Evolutionary conservation across 2,888 invertebrate species (phyloP), one percentile per base, ranked within the genome.

Genomic region (Corythucha ciliata): DNA sequence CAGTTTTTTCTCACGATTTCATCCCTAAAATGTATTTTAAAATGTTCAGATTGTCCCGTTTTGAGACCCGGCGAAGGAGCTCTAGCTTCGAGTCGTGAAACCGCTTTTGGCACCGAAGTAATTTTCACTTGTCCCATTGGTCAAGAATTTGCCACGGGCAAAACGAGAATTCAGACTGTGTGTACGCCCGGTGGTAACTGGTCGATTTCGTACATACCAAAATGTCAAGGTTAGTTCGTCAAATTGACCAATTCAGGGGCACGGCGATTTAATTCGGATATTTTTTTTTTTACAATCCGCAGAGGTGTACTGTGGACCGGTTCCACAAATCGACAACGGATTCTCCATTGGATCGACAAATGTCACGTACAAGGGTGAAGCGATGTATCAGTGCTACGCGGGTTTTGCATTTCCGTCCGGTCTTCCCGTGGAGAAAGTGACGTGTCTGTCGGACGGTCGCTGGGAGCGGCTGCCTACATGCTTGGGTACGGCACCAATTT

Each of bases 261-360:
- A 14, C 10, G 16, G 12, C 14, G 12, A 12, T 8, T 37, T 8
- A 37, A 14, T 8, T 12, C 8, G 10, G 37, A 12, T 39, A 6
- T 24, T 7, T 20, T 24, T 20, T 41, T 10, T 2, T 16, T 40
- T n/a, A 33, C 4, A 1, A 24, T 32, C 62, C 61, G 25, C 72
- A 81, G 81, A 80, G 76, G 90, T 90, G 20, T 96, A 94, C 68
- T 96, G 96, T 68, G 93, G 93, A 49, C 93, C 94, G 21, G 94
- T 96, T 41, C 94, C 94, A 49, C 96, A 96, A 75, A 96, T 96
- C 58, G 90, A 92, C 65, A 96, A 94, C 67, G 94, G 94, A 41
- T 94, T 93, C 70, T 93, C 93, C 2, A 91, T 91, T 66, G 90
- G 89, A 41, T 91, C 94, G 0, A 85, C 91, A 3, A 94, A 94